A percentile compares a stretch with the other conserved stretches of the same genome.
These are phyloP conservation scores for Cryptophagus acutangulus DNA, from an alignment of 2,888 invertebrate genomes.

Conservation along the genomic window DNA sequence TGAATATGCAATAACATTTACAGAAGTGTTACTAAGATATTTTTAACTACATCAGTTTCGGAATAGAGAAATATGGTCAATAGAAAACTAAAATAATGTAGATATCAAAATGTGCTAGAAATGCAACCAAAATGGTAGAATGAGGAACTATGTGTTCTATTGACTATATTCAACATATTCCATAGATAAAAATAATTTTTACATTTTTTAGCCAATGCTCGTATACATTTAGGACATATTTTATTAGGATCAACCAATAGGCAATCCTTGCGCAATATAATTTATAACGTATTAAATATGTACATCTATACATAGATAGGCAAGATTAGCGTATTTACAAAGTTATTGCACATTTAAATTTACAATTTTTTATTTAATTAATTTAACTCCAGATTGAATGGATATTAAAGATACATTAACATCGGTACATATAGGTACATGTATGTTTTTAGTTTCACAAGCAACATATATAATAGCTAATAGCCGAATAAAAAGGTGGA, in stretches of 20 bases:
- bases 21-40: slow-evolving; percentile 21
- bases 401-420: slow-evolving; percentile 24
- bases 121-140: slow-evolving; percentile 6
- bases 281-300: slow-evolving; percentile 31
- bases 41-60: slow-evolving; percentile 6
- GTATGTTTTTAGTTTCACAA: slow-evolving; percentile 18
- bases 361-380: slow-evolving; percentile 33
- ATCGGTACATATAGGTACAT: slow-evolving; percentile 9
- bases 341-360: slow-evolving; percentile 50
- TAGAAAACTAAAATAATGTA: not conserved
- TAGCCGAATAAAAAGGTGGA: slow-evolving; percentile 17
- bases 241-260: slow-evolving; percentile 5
- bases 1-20: slow-evolving; percentile 47
- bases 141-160: not conserved
- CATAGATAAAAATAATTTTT: slow-evolving; percentile 15
- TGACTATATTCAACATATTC: slow-evolving; percentile 5
- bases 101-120: not conserved
- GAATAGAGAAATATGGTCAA: slow-evolving; percentile 4
- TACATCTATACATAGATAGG: slow-evolving; percentile 49
- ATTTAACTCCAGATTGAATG: slow-evolving; percentile 21
- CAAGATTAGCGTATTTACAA: slow-evolving; percentile 44
- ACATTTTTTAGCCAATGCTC: slow-evolving; percentile 27
- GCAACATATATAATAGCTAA: slow-evolving; percentile 27
- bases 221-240: slow-evolving; percentile 42
- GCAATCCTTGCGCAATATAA: too few species aligned